phyloP scores from a whole-genome alignment of 2,113 vertebrate species.

The Puma concolor region DNA sequence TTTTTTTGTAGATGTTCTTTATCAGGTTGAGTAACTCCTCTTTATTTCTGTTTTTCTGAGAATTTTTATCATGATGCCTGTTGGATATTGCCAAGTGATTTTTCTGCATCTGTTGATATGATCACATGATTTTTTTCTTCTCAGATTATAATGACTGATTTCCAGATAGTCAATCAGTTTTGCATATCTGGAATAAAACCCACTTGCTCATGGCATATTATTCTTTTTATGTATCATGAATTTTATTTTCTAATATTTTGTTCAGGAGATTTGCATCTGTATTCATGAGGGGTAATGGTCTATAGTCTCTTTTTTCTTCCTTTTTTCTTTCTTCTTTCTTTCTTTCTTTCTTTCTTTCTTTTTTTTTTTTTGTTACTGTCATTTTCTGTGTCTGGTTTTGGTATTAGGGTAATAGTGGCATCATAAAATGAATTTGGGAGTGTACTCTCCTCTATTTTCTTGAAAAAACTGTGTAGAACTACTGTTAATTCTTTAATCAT shows the following conservation, averaged over 20 bases:
- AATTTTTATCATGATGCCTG: neutral
- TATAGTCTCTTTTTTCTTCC: neutral
- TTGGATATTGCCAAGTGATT: neutral
- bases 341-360: neutral
- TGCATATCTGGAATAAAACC: neutral
- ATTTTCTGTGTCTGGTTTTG: neutral
- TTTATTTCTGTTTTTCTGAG: neutral
- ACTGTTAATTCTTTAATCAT: neutral
- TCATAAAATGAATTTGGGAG: neutral
- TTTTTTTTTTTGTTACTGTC: neutral
- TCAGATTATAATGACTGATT: neutral
- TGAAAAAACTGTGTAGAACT: neutral
- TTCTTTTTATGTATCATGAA: neutral
- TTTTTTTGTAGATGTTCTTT: neutral
- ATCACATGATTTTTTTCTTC: neutral
- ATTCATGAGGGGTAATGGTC: neutral
- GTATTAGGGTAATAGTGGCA: neutral
- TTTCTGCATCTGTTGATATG: neutral
- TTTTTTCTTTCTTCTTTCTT: neutral
- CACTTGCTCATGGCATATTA: neutral
- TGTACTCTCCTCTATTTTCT: neutral
- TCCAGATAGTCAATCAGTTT: neutral
- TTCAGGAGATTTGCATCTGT: neutral
- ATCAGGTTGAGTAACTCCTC: neutral
- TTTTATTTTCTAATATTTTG: neutral